A percentile compares a stretch with the other conserved stretches of the same genome.
Evolutionary conservation across 2,113 vertebrate genomes (phyloP).

Genomic region (Corythoichthys intestinalis): DNA sequence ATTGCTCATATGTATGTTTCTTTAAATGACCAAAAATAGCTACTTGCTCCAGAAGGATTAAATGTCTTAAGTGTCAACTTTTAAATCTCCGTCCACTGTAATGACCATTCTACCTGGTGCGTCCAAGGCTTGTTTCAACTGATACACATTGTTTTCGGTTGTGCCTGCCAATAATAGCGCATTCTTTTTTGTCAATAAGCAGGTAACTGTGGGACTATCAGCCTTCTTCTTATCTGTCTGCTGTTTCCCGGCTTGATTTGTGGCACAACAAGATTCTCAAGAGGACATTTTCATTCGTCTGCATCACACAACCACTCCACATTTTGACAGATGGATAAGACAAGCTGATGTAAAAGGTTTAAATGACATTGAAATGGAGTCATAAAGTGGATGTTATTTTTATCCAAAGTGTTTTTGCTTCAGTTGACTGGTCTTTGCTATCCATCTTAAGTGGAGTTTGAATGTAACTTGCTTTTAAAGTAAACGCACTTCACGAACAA

Average conservation of each 20-base stretch:
- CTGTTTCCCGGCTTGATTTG: too few relatives aligned
- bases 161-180: not conserved
- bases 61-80: too few relatives aligned
- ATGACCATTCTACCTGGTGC: not conserved
- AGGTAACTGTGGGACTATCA: not conserved
- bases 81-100: too few relatives aligned
- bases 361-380: not conserved
- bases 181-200: not conserved
- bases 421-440: not conserved
- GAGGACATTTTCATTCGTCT: not conserved
- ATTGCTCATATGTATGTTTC: too few relatives aligned
- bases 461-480: not conserved
- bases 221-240: not conserved
- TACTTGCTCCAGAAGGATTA: too few relatives aligned
- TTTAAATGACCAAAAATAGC: too few relatives aligned
- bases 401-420: not conserved
- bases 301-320: not conserved
- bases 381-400: not conserved
- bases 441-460: not conserved
- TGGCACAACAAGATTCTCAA: too few relatives aligned
- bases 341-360: not conserved
- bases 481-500: not conserved
- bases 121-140: not conserved
- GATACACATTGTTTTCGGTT: not conserved
- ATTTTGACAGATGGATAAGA: not conserved